Percentiles rank a stretch among this genome's conserved stretches.
Conservation (phyloP, 2,797 vertebrate genomes). For the Acanthurus tractus region DNA sequence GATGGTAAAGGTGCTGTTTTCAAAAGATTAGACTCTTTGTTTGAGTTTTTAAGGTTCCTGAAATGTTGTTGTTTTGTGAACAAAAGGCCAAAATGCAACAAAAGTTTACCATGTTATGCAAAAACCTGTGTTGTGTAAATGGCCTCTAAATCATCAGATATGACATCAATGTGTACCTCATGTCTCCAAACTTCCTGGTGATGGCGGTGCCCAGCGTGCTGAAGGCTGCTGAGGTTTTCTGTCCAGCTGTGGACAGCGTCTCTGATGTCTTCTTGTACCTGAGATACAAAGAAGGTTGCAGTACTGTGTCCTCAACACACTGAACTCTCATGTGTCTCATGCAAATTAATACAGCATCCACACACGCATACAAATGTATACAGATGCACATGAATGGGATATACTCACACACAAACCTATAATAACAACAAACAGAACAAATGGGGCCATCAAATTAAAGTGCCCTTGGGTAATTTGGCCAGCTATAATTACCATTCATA, state of each 20-base stretch:
- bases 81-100: too few species aligned
- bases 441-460: too few species aligned
- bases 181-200: conserved; percentile 95
- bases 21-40: too few species aligned
- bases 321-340: not conserved
- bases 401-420: not conserved
- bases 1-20: too few species aligned
- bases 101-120: too few species aligned
- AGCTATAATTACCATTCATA: too few species aligned
- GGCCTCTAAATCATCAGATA: not conserved
- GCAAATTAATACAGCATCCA: not conserved
- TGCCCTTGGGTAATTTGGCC: too few species aligned
- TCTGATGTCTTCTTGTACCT: conserved; percentile 98
- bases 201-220: conserved; percentile 93
- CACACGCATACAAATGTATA: not conserved
- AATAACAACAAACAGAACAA: not conserved
- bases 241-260: conserved; percentile 94
- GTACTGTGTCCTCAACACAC: not conserved
- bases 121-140: too few species aligned
- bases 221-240: conserved; percentile 93
- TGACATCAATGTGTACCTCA: conserved; percentile 88
- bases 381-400: not conserved
- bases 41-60: too few species aligned
- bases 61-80: too few species aligned
- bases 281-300: conserved; percentile 1